These are phyloP conservation scores for Hirtodrosophila cameraria DNA, from an alignment of 2,888 invertebrate genomes.

Conservation along the genomic window DNA sequence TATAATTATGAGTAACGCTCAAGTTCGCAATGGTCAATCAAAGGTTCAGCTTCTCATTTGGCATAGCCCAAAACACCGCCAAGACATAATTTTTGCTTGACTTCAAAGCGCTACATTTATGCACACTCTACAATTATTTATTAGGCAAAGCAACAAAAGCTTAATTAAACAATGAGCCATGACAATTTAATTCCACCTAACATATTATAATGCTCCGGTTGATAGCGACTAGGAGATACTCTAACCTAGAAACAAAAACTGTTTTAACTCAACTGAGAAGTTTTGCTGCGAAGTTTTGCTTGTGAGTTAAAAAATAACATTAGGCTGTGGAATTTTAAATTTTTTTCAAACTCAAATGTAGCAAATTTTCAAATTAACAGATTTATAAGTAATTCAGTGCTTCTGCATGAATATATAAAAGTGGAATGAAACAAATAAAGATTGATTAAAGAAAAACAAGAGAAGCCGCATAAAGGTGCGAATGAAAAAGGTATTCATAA, in stretches of 20 bases:
- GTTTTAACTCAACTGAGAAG: too few species aligned
- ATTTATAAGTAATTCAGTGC: neutral
- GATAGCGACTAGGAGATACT: neutral
- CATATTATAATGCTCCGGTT: neutral
- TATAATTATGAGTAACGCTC: constrained; percentile 52
- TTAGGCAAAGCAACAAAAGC: constrained; percentile 38
- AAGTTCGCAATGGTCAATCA: constrained; percentile 10
- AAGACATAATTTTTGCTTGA: neutral
- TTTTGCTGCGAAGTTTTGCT: too few species aligned
- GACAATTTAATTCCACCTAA: constrained; percentile 41
- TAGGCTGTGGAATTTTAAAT: too few species aligned
- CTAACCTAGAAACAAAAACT: neutral
- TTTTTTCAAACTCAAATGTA: neutral
- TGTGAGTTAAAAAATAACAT: neutral
- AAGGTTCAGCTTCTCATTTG: constrained; percentile 13
- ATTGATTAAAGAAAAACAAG: constrained; percentile 22
- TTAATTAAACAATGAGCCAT: constrained; percentile 22
- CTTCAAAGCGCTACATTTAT: constrained; percentile 22
- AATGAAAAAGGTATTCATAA: constrained; percentile 21
- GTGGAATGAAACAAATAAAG: constrained; percentile 54
- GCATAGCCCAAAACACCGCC: neutral
- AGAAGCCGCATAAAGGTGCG: constrained; percentile 37
- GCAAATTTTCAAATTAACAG: neutral
- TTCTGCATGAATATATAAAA: constrained; percentile 40
- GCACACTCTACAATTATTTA: constrained; percentile 43